Conservation (phyloP, 1,140 invertebrate genomes). For the Brachionus rotundiformis region DNA sequence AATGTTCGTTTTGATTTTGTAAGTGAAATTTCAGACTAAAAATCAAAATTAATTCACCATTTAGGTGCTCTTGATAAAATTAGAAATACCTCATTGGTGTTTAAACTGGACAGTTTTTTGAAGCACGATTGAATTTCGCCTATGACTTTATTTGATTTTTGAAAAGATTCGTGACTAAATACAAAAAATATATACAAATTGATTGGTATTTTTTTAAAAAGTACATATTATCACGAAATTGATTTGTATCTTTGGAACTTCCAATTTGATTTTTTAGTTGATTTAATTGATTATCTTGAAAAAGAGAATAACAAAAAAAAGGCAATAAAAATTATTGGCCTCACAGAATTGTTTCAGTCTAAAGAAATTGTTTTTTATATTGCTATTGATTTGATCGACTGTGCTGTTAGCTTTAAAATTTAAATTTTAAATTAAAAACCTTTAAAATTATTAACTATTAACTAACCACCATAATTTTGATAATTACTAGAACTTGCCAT, state of each 20-base stretch:
- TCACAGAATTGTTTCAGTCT: slow-evolving; percentile 1
- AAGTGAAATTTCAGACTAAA: slow-evolving; percentile 33
- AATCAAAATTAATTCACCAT: no score
- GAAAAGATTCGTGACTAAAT: slow-evolving; percentile 26
- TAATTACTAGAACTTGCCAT: slow-evolving; percentile 18
- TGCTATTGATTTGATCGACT: neutral
- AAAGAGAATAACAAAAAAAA: neutral
- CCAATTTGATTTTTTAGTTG: slow-evolving; percentile 9
- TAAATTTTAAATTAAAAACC: neutral
- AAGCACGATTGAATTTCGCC: neutral
- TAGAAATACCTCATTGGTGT: slow-evolving; percentile 21
- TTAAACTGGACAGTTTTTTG: slow-evolving; percentile 13
- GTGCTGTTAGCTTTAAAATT: neutral
- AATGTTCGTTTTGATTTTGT: slow-evolving; percentile 47
- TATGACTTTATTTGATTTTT: slow-evolving; percentile 29
- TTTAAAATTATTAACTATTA: neutral
- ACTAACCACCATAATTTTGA: slow-evolving; percentile 15
- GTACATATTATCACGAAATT: slow-evolving; percentile 2
- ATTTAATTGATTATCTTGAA: slow-evolving; percentile 4
- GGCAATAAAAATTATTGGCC: neutral
- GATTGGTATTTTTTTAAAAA: neutral
- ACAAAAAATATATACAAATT: neutral
- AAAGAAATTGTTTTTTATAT: neutral
- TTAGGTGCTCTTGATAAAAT: no score
- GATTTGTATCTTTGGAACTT: neutral